Conservation (phyloP, 1,140 invertebrate genomes). For the Neodiprion lecontei region DNA sequence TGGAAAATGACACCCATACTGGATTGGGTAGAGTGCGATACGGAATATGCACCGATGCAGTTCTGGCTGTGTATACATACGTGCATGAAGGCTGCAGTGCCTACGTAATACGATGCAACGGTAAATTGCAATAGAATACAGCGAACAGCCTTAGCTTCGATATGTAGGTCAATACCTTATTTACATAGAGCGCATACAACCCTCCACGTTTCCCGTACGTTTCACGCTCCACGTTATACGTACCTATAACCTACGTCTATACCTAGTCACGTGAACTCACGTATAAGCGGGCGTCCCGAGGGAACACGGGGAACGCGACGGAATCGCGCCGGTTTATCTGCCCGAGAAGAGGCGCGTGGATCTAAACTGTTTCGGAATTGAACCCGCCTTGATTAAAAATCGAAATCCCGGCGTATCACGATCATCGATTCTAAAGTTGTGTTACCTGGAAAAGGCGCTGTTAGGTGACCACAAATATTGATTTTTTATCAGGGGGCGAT, state of each 20-base stretch:
- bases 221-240: neutral
- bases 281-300: neutral
- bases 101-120: neutral
- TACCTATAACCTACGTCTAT: too few species aligned
- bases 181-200: constrained; percentile 1
- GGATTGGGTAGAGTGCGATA: neutral
- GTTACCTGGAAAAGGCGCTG: too few species aligned
- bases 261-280: too few species aligned
- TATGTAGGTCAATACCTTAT: constrained; percentile 7
- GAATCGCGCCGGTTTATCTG: neutral
- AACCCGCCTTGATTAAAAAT: neutral
- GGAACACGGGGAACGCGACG: neutral
- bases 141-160: neutral
- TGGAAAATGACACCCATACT: neutral
- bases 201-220: neutral
- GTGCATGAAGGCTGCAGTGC: neutral
- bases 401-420: neutral
- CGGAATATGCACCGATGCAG: neutral
- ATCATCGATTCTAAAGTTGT: too few species aligned
- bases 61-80: neutral
- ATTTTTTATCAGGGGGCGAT: too few species aligned
- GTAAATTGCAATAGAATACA: neutral
- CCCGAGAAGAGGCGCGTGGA: neutral
- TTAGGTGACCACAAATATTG: too few species aligned
- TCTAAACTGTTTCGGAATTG: neutral